Conservation (phyloP, 2,888 invertebrate genomes). For the Neocrepidodera transversa region DNA sequence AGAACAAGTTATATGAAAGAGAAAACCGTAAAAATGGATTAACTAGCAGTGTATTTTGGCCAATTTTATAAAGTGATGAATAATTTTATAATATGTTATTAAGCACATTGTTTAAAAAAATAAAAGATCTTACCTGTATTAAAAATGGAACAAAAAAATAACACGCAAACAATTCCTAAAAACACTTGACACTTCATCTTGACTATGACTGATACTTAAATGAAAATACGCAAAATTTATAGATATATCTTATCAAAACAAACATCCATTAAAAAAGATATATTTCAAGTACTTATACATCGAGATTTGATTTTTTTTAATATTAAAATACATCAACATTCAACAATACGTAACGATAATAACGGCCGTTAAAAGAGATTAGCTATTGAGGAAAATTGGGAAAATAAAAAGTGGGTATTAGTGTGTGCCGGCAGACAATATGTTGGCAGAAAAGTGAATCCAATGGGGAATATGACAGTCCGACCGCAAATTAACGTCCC, state of each 20-base stretch:
- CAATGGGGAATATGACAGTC: conserved; percentile 39
- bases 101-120: no score
- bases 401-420: conserved; percentile 13
- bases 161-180: background rate
- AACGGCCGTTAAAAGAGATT: background rate
- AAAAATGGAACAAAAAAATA: background rate
- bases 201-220: background rate
- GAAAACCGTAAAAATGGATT: no score
- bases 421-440: conserved; percentile 35
- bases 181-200: conserved; percentile 6
- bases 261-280: background rate
- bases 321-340: no score
- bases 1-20: no score
- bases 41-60: no score
- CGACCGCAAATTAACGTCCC: conserved; percentile 52
- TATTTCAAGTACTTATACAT: background rate
- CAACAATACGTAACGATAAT: no score
- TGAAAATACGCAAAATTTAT: background rate
- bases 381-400: conserved; percentile 1
- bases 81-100: no score
- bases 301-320: background rate
- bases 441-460: conserved; percentile 27
- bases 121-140: background rate
- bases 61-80: no score
- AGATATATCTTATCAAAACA: background rate